Base-by-base conservation (phyloP, 2,113 vertebrate genomes). In the Ancistrus triradiatus region DNA sequence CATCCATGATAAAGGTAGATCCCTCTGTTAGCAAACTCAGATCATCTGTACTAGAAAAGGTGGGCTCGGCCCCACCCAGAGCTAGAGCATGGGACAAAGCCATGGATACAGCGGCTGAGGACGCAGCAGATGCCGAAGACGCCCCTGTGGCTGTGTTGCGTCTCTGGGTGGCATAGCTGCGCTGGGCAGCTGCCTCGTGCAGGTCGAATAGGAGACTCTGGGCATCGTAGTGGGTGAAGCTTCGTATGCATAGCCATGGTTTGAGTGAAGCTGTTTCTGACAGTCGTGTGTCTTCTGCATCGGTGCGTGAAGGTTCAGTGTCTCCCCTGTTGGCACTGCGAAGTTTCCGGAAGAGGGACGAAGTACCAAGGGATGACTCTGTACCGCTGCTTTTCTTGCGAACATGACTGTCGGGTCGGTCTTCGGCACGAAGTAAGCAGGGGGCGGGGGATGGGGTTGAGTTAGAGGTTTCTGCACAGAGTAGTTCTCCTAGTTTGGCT, bases 121-220 rank as follows among this genome's bases (percentile, higher is more conserved):
- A 92, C 0, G 91, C 90, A 0, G 93, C 95, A 0, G 86, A 95
- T 0, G 94, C 95, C 0, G 95, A 93, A 0, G 95, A 97, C 0
- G 95, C 95, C 0, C 95, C 95, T 0, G 95, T 97, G 40, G 93
- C 93, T 0, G 93, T 98, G 2, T 93, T 90, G 3, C 91, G 84
- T 24, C 91, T 85, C 51, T 90, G 87, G 3, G 88, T 80, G 0
- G 78, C 77, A 0, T 75, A 84, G 10, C 70, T 82, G 0, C 88
- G 83, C 63, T 84, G 89, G 71, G 81, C 70, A 0, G 88, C 90
- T 0, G 88, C 93, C 59, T 90, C 88, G 0, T 88, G 84, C 63
- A 93, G 87, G 79, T 97, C 90, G 0, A 98, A 97, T 18, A 95
- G 77, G 74, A 95, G 79, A 73, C 94, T 97, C 82, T 97, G 95